Evolutionary conservation across 2,113 vertebrate genomes (phyloP).

Genomic region (Rattus rattus): DNA sequence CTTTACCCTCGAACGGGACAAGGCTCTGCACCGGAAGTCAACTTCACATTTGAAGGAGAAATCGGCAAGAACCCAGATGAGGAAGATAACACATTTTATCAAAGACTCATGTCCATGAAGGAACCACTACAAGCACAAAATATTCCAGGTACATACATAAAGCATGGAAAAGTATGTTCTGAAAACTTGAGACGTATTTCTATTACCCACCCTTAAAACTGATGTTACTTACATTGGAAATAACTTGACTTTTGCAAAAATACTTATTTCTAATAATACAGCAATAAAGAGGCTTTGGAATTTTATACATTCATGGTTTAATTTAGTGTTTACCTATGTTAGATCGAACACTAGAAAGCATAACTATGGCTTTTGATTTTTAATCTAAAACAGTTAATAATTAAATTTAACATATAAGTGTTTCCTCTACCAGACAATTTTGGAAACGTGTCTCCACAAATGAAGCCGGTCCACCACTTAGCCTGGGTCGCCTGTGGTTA

Average conservation of each 20-base stretch:
- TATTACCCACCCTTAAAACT: conserved; percentile 17
- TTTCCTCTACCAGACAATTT: conserved; percentile 88
- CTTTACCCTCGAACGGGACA: conserved; percentile 85
- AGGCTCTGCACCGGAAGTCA: conserved; percentile 86
- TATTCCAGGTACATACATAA: conserved; percentile 90
- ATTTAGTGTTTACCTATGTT: conserved; percentile 29
- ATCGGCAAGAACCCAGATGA: conserved; percentile 83
- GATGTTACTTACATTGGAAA: conserved; percentile 1
- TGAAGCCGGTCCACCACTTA: conserved; percentile 90
- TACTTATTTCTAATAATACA: conserved; percentile 29
- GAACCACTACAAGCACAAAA: conserved; percentile 86
- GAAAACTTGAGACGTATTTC: not conserved
- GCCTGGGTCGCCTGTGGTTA: conserved; percentile 89
- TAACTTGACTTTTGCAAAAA: conserved; percentile 35
- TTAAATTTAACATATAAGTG: conserved; percentile 34
- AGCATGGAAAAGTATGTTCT: not conserved
- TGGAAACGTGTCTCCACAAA: conserved; percentile 88
- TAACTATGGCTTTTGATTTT: conserved; percentile 52
- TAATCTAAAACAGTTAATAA: conserved; percentile 24
- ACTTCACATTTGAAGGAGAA: conserved; percentile 86
- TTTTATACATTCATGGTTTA: not conserved
- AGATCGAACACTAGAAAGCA: conserved; percentile 19
- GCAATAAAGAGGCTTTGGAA: not conserved
- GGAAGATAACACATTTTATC: conserved; percentile 90
- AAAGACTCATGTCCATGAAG: conserved; percentile 84